Evolutionary conservation across 2,888 invertebrate species (phyloP), one percentile per base, ranked within the genome.

Genomic region (Yponomeuta sedellus): DNA sequence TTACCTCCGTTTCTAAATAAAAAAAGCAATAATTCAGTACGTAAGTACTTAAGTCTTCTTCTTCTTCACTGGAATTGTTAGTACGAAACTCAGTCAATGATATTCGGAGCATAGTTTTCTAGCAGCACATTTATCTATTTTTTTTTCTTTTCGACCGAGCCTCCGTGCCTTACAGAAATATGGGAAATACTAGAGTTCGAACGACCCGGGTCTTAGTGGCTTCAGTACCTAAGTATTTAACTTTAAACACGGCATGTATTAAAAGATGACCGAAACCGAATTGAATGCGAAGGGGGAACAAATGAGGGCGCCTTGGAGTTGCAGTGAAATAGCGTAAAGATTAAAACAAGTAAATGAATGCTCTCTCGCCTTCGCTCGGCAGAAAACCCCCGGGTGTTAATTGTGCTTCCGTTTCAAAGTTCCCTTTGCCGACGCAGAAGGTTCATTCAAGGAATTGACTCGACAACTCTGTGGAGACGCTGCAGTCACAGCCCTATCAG

Each of bases 371-470:
- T 62, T 62, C 65, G 61, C 40, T 64, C 62, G 61, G 68, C 69
- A 66, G 64, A 66, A 68, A 66, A 64, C 65, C 66, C 57, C 44
- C 65, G 65, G 66, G 67, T 67, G 68, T 66, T 68, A 69, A 69
- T 69, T 68, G 68, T 61, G 66, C 65, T 69, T 67, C 62, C 66
- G 66, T 64, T 64, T 66, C 64, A 40, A 65, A 67, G 64, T 66
- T 67, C 61, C 25, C 57, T 34, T 61, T 58, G 62, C 61, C 52
- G 40, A 52, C 64, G 63, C 58, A 67, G 65, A 61, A 64, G 61
- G 22, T 64, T 34, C 34, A n/a, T 52, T n/a, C n/a, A n/a, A n/a
- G n/a, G 64, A 64, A 68, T 67, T 68, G 68, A 66, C 63, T 67
- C 58, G 64, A 34, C 66, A 16, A 10, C 34, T 19, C n/a, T 19